phyloP scores from a whole-genome alignment of 2,797 vertebrate species.

The Mus spretus region DNA sequence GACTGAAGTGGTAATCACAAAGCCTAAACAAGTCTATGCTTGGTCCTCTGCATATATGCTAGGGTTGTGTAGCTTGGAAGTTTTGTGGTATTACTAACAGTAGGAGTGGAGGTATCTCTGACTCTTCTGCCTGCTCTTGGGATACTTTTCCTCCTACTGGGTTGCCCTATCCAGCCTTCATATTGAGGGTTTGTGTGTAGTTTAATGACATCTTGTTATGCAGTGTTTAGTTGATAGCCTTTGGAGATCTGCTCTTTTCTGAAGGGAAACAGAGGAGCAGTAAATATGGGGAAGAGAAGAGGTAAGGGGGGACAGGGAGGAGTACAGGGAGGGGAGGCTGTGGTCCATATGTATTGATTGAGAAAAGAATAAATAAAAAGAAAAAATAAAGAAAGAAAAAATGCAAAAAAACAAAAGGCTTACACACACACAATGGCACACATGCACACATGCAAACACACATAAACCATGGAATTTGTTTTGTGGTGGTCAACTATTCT shows the following conservation, averaged over 20 bases:
- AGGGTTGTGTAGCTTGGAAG: background rate
- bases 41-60: background rate
- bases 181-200: background rate
- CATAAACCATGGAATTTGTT: background rate
- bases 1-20: background rate
- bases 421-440: background rate
- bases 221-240: background rate
- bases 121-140: background rate
- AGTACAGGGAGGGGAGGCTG: background rate
- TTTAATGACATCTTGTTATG: background rate
- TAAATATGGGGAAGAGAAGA: background rate
- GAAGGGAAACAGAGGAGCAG: background rate
- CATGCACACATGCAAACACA: background rate
- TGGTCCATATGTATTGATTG: background rate
- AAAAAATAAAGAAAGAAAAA: background rate
- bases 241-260: background rate
- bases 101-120: background rate
- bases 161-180: background rate
- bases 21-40: background rate
- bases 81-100: background rate
- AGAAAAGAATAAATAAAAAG: background rate
- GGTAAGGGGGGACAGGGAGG: background rate
- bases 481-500: background rate
- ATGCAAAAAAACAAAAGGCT: background rate
- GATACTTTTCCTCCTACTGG: background rate